phyloP scores from a whole-genome alignment of 2,797 vertebrate species.

The Glossophaga mutica region DNA sequence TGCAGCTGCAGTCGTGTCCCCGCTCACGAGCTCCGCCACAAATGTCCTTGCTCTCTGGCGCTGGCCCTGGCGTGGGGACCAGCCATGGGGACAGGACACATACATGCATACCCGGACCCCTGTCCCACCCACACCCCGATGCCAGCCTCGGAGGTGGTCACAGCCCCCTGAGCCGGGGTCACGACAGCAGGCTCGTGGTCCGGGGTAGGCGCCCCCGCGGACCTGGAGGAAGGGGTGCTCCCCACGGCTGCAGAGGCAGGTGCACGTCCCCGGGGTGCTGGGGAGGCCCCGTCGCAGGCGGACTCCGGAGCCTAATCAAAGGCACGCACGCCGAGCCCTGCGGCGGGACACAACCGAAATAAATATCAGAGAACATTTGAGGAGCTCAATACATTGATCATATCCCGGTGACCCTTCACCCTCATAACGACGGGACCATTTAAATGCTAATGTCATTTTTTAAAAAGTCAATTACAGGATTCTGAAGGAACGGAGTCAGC shows the following conservation, averaged over 20 bases:
- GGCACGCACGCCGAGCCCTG: slow-evolving; percentile 59
- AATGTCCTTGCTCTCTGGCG: fast-evolving
- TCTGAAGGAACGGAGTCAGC: slow-evolving; percentile 88
- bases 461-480: slow-evolving; percentile 89
- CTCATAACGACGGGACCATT: slow-evolving; percentile 87
- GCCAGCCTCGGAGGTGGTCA: fast-evolving
- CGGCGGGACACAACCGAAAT: slow-evolving; percentile 72
- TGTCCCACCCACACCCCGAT: fast-evolving
- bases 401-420: slow-evolving; percentile 84
- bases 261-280: not conserved
- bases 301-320: not conserved
- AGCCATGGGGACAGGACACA: not conserved
- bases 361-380: slow-evolving; percentile 83
- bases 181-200: fast-evolving
- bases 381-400: slow-evolving; percentile 85
- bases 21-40: fast-evolving
- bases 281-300: fast-evolving
- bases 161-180: fast-evolving
- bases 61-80: fast-evolving
- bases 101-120: fast-evolving
- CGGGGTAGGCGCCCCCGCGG: fast-evolving
- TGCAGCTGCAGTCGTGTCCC: not conserved
- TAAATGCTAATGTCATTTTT: slow-evolving; percentile 93
- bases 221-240: fast-evolving
- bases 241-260: fast-evolving